phyloP scores from a whole-genome alignment of 2,888 invertebrate species.

The Rambutsinella grinnellia region DNA sequence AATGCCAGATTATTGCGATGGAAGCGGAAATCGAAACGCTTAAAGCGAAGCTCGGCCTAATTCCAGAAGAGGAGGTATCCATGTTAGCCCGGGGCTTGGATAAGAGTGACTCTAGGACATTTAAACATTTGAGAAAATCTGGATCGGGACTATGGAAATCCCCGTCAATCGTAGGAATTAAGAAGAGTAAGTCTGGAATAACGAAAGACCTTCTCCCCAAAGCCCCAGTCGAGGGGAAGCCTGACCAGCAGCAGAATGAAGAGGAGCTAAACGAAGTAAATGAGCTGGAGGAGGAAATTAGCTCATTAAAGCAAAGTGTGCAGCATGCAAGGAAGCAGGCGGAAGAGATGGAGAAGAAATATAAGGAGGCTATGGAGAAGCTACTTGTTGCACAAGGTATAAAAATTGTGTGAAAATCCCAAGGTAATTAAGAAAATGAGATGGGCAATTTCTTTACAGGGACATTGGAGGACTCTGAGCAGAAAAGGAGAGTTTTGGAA shows the following conservation, averaged over 20 bases:
- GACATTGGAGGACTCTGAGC: slow-evolving; percentile 78
- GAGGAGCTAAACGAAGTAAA: slow-evolving; percentile 56
- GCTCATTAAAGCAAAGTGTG: slow-evolving; percentile 62
- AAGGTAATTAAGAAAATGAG: no score
- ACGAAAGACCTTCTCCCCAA: slow-evolving; percentile 28
- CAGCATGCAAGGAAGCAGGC: slow-evolving; percentile 74
- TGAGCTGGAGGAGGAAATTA: slow-evolving; percentile 67
- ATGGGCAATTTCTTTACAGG: no score
- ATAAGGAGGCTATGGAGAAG: slow-evolving; percentile 74
- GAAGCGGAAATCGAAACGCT: slow-evolving; percentile 63
- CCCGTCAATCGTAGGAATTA: slow-evolving; percentile 62
- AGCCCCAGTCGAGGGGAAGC: slow-evolving; percentile 50
- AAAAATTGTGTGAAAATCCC: no score
- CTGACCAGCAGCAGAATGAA: slow-evolving; percentile 57
- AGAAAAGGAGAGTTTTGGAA: slow-evolving; percentile 82
- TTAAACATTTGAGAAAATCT: slow-evolving; percentile 60
- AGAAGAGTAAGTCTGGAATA: slow-evolving; percentile 64
- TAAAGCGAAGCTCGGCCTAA: slow-evolving; percentile 62
- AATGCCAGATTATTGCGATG: slow-evolving; percentile 66
- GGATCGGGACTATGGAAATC: slow-evolving; percentile 65
- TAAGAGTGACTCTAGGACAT: slow-evolving; percentile 57
- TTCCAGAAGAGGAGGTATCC: slow-evolving; percentile 62
- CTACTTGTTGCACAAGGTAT: slow-evolving; percentile 52
- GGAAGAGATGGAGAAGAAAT: slow-evolving; percentile 78
- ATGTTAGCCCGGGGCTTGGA: slow-evolving; percentile 54